Conservation (phyloP, 2,888 invertebrate genomes). For the Callyntrura guangdongensis region DNA sequence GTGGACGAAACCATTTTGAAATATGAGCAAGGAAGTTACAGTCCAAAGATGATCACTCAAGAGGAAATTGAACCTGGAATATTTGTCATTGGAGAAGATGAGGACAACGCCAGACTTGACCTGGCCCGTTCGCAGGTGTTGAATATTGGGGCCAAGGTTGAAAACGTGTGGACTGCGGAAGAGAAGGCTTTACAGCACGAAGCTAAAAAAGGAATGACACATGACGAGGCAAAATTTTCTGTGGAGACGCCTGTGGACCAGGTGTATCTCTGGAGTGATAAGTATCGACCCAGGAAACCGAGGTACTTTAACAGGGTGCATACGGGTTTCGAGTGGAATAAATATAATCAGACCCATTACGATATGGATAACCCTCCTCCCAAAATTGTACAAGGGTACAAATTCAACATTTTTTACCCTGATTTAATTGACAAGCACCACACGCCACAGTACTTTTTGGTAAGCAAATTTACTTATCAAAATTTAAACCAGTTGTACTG, state of each 20-base stretch:
- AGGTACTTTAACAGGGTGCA: constrained; percentile 98
- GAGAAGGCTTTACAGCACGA: constrained; percentile 91
- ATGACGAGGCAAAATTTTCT: constrained; percentile 96
- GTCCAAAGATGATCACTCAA: constrained; percentile 90
- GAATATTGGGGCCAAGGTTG: constrained; percentile 83
- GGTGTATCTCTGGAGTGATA: constrained; percentile 98
- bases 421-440: constrained; percentile 97
- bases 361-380: constrained; percentile 99
- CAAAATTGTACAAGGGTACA: constrained; percentile 99
- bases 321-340: constrained; percentile 99
- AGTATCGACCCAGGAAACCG: constrained; percentile 98
- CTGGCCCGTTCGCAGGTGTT: constrained; percentile 82
- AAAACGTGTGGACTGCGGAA: constrained; percentile 88
- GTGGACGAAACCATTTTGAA: constrained; percentile 89
- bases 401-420: constrained; percentile 99
- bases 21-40: constrained; percentile 94
- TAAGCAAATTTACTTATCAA: constrained; percentile 86
- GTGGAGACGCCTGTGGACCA: constrained; percentile 95
- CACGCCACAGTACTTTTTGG: constrained; percentile 97
- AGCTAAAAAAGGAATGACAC: constrained; percentile 93
- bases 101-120: constrained; percentile 91
- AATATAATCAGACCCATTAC: constrained; percentile 99
- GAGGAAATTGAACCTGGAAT: constrained; percentile 91
- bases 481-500: neutral
- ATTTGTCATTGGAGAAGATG: constrained; percentile 91